Base-by-base conservation (phyloP, 2,113 vertebrate species). In the Corvus cornix region DNA sequence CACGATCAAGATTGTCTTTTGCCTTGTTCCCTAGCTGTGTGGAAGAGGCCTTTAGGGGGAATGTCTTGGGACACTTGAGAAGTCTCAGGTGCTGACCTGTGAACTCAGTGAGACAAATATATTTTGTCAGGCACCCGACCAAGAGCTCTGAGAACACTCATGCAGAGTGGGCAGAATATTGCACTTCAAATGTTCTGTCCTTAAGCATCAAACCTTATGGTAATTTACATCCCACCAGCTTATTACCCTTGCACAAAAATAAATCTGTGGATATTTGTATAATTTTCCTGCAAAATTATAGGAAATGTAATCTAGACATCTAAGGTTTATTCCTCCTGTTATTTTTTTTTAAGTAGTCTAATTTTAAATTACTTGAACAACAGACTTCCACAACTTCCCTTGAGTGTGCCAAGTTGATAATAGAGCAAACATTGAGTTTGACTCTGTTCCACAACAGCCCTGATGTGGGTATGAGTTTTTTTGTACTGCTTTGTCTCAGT, bases 361-460 rank as follows among this genome's bases (percentile, higher is more conserved):
- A 89, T 95, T 96, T 90, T 75, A 90, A 93, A 55, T 92, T 13
- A 55, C 41, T 68, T 41, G 24, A 95, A 87, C 63, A 92, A 51
- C 93, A 92, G 93, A 90, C 73, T 92, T 95, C 69, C 91, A 75
- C 73, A 31, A 72, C 81, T 96, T 95, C 89, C 91, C 66, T 39
- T 52, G 62, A 62, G 41, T 66, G 49, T 95, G 91, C 89, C 91
- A 95, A 91, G 87, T 89, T 89, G 93, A 78, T 91, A 70, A 72
- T 20, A 84, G 86, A 78, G 80, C 91, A 84, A 87, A 53, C 82
- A 35, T 33, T 70, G 74, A 52, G 16, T 66, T 60, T 84, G 66
- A 84, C 39, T 76, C 22, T n/a, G 60, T 77, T 85, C 58, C 66
- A 31, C 31, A 30, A 3, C n/a, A 37, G 51, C 77, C 74, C 51